Evolutionary conservation across 2,888 invertebrate genomes (phyloP), one percentile per base, ranked within the genome.

Genomic region (Dryocosmus kuriphilus): DNA sequence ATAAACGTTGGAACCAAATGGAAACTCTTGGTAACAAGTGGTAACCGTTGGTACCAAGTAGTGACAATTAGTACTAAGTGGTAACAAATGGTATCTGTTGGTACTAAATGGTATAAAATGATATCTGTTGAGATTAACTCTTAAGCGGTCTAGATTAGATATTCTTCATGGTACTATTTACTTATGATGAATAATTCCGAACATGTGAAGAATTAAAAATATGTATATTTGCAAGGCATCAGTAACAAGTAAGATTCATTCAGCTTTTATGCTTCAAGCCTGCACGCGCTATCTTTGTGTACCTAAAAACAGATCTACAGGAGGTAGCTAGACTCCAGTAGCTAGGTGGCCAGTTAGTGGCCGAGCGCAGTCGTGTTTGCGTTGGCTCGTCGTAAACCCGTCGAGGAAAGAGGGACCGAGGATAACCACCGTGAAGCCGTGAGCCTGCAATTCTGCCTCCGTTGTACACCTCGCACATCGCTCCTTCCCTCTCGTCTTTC

Each of bases 321-420:
- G 60, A 60, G 27, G 30, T 46, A 27, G 24, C 46, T 63, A 51
- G 79, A 84, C 85, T 85, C 85, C 88, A 85, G 89, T 88, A 90
- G 90, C 89, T 89, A 87, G 89, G 87, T 87, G 87, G 87, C 87
- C 87, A 89, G 89, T 89, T 90, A 89, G 88, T 86, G 86, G 86
- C 83, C 82, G 85, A 87, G 87, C 86, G n/a, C 51, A 71, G 89
- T 89, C 88, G 87, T 88, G 88, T 89, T 89, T 89, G 85, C 88
- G 86, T 87, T 88, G 86, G 86, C 88, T 89, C 88, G 86, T 88
- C 88, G 89, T 88, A 89, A 90, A 89, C 88, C 86, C 87, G 87
- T 85, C 86, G 83, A 81, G 84, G 79, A 79, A 79, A 81, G 81
- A 84, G 83, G 79, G 85, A 85, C 51, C 71, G 71, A 71, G 82